Conservation (phyloP, 2,888 invertebrate species). For the Cybosia mesomella region DNA sequence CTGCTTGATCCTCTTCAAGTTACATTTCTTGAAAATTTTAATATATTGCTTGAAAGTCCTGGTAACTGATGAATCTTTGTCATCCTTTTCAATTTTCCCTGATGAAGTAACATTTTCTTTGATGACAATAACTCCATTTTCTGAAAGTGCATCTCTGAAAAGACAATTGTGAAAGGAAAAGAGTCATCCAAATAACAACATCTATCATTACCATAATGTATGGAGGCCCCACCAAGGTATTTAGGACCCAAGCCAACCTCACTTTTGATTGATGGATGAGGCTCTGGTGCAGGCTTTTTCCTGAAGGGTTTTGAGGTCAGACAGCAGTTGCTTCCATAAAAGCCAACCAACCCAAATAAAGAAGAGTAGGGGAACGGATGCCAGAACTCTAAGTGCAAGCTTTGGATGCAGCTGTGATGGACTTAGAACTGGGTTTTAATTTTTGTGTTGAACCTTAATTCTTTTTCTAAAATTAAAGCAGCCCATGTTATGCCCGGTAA, state of each 20-base stretch:
- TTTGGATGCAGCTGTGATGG: too few relatives aligned
- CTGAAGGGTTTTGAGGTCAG: too few relatives aligned
- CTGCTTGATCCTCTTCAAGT: slow-evolving; percentile 91
- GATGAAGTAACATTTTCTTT: slow-evolving; percentile 97
- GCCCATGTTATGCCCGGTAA: too few relatives aligned
- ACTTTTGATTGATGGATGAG: not conserved
- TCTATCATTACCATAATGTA: not conserved
- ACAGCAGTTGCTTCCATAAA: too few relatives aligned
- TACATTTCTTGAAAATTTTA: slow-evolving; percentile 90
- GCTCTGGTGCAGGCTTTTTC: not conserved
- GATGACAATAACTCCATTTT: slow-evolving; percentile 94
- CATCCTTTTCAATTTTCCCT: slow-evolving; percentile 90
- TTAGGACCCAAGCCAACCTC: not conserved
- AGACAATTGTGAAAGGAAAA: not conserved
- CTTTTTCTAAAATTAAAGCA: too few relatives aligned
- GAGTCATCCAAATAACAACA: not conserved
- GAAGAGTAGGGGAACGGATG: not conserved
- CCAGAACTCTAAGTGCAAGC: too few relatives aligned
- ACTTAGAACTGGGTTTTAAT: too few relatives aligned
- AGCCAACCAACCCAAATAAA: too few relatives aligned
- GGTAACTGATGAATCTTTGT: slow-evolving; percentile 96
- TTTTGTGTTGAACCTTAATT: too few relatives aligned
- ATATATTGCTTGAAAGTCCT: slow-evolving; percentile 90
- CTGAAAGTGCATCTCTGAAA: slow-evolving; percentile 87
- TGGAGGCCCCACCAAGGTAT: not conserved